phyloP scores from a whole-genome alignment of 1,140 invertebrate species.

The Drosophila aff. region DNA sequence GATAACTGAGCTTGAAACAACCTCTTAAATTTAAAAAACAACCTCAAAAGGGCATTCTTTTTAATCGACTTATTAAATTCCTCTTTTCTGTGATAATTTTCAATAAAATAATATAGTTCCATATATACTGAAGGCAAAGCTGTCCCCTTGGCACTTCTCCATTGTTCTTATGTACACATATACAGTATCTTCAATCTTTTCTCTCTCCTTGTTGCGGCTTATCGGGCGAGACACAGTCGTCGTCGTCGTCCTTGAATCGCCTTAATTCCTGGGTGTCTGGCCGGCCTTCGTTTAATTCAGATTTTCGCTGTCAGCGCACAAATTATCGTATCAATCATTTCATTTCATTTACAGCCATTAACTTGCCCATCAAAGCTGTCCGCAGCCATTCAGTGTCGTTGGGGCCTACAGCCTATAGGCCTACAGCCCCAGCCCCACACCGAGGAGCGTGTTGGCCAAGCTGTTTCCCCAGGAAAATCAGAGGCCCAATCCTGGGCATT shows the following conservation, averaged over 20 bases:
- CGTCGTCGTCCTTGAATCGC: constrained; percentile 15
- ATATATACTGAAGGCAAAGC: no score
- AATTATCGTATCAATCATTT: constrained; percentile 41
- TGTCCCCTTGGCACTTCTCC: not conserved
- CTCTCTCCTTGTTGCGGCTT: not conserved
- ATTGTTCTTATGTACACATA: not conserved
- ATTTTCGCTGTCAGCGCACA: constrained; percentile 27
- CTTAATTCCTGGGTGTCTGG: constrained; percentile 16
- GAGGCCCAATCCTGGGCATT: not conserved
- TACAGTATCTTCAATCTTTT: not conserved
- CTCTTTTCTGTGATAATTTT: not conserved
- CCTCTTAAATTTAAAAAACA: not conserved
- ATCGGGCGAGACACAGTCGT: constrained; percentile 7
- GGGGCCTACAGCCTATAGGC: no score
- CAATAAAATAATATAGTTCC: not conserved
- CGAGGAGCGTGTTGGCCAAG: constrained; percentile 22
- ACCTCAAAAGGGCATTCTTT: not conserved
- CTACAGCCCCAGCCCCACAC: not conserved
- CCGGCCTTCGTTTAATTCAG: constrained; percentile 8
- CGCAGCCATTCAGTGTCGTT: not conserved
- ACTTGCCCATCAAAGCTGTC: constrained; percentile 30
- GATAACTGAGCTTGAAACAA: not conserved
- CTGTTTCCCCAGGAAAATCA: constrained; percentile 13
- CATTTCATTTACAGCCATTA: constrained; percentile 35
- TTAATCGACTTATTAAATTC: not conserved